These are phyloP conservation scores for Drosophila bocki DNA, from an alignment of 1,140 invertebrate species.

Conservation along the genomic window DNA sequence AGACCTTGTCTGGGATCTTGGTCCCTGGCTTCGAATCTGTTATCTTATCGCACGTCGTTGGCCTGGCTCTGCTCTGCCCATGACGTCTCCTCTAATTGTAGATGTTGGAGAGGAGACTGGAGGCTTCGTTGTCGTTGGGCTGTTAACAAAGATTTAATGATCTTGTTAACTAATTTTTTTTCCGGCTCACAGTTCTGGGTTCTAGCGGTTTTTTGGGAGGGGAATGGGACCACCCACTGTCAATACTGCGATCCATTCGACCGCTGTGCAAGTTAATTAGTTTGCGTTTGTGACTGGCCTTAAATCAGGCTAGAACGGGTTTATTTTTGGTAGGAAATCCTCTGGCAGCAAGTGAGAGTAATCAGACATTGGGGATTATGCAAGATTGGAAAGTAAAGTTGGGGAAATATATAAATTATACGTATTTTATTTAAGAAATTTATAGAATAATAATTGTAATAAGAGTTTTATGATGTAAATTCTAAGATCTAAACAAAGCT, in stretches of 20 bases:
- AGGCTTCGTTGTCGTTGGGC: constrained; percentile 21
- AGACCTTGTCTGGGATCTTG: constrained; percentile 20
- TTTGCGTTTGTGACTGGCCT: constrained; percentile 31
- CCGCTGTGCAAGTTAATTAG: constrained; percentile 75
- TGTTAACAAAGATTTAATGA: constrained; percentile 81
- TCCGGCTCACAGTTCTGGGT: constrained; percentile 18
- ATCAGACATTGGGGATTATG: background rate
- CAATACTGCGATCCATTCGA: constrained; percentile 22
- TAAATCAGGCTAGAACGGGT: constrained; percentile 49
- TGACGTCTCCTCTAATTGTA: constrained; percentile 53
- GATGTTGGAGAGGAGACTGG: background rate
- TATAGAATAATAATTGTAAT: background rate
- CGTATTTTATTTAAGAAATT: rapidly evolving
- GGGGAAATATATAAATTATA: background rate
- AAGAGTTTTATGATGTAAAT: background rate
- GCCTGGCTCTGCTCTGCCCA: constrained; percentile 16
- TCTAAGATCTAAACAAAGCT: no score
- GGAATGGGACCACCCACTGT: constrained; percentile 62
- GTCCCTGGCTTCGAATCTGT: constrained; percentile 25
- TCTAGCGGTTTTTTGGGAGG: background rate
- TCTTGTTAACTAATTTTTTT: constrained; percentile 79
- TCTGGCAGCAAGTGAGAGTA: constrained; percentile 6
- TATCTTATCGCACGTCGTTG: constrained; percentile 61
- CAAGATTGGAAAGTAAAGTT: background rate
- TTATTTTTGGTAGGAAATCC: constrained; percentile 16